phyloP scores from a whole-genome alignment of 92 coral and sea anemone genomes.

The Heliopora coerulea region DNA sequence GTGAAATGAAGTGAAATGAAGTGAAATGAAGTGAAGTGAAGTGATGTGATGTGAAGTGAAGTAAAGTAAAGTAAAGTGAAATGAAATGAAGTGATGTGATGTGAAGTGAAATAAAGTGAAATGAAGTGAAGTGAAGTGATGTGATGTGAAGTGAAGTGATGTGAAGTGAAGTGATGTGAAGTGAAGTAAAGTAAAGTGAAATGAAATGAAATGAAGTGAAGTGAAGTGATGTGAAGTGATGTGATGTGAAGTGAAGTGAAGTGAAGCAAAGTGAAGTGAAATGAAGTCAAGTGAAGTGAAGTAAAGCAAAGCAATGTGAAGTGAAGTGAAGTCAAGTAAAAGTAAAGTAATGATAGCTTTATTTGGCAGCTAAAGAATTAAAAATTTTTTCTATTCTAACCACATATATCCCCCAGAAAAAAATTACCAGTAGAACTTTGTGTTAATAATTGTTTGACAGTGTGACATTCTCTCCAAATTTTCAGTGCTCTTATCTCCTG shows the following conservation, averaged over 20 bases:
- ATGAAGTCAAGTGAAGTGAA: not conserved
- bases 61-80: not conserved
- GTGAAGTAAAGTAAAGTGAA: slow-evolving; percentile 17
- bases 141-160: not conserved
- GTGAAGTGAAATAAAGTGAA: too few species aligned
- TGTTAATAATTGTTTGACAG: too few species aligned
- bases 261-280: not conserved
- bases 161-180: slow-evolving; percentile 15
- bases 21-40: slow-evolving; percentile 1
- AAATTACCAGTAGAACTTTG: too few species aligned
- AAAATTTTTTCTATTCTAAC: too few species aligned
- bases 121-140: too few species aligned
- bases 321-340: not conserved
- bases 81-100: not conserved
- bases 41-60: not conserved
- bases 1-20: not conserved
- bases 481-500: too few species aligned
- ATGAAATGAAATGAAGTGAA: slow-evolving; percentile 13
- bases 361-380: too few species aligned
- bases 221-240: not conserved
- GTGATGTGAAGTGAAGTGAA: too few species aligned
- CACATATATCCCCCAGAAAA: too few species aligned
- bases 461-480: too few species aligned
- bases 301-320: not conserved
- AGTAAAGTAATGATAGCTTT: too few species aligned